Evolutionary conservation across 92 coral and sea anemone genomes (phyloP), one percentile per base, ranked within the genome.

Genomic region (Parazoanthus darwini): DNA sequence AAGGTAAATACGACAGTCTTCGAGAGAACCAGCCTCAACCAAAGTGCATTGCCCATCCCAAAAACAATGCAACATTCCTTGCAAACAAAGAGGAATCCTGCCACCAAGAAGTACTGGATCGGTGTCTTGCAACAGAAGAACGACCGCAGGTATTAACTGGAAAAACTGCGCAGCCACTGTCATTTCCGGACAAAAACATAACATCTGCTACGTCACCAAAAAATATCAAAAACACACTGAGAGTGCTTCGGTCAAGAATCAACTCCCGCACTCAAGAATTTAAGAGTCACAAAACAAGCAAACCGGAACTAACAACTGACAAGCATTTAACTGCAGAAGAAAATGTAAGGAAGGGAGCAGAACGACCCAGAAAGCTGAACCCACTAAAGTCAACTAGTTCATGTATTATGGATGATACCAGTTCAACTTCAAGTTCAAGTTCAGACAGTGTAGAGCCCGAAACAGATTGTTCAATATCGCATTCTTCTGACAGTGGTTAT

Each of bases 401-500:
- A 20, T 58, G 70, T 7, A 18, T 22, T 33, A 74, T 51, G 16
- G 87, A 84, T 68, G 87, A 84, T 48, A 51, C 29, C 79, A 84
- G 87, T 18, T 84, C 87, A 70, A 74, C 87, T 10, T 48, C 51
- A 48, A 48, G 51, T 48, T 43, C 87, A 26, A 72, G 79, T 51
- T 84, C 87, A 6, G 87, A 84, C 38, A 71, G 78, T 29, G 29
- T 74, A 22, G 87, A 84, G 87, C 78, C 78, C 44, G 70, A 68
- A 70, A 74, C 87, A 5, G 87, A 84, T 72, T 84, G 79, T 0
- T 84, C 87, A 29, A 74, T n/a, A 8, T 76, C 80, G 5, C 80
- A 84, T 46, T 84, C 87, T 46, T 26, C 87, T n/a, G 87, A 84
- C 75, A 84, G 87, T 71, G 87, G 87, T 37, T 84, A 84, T 38